Percentiles rank a stretch among this genome's conserved stretches.
phyloP scores from a whole-genome alignment of 2,797 vertebrate genomes.

The Catamblyrhynchus diadema region DNA sequence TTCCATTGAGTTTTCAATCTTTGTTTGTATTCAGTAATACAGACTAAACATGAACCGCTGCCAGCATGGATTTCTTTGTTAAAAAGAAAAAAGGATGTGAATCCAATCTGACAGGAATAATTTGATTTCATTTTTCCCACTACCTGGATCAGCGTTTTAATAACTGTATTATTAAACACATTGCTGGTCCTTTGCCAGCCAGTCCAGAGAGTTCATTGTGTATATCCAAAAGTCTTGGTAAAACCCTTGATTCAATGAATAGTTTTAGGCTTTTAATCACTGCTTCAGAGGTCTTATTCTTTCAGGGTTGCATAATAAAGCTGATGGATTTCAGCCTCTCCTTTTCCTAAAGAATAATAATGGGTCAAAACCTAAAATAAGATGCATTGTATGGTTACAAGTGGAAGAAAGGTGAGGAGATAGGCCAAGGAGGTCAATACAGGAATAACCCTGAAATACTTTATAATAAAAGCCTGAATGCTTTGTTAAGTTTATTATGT shows the following conservation, averaged over 20 bases:
- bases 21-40: not conserved
- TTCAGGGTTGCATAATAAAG: not conserved
- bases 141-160: not conserved
- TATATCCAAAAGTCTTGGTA: not conserved
- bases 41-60: not conserved
- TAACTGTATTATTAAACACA: not conserved
- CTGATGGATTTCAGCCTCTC: not conserved
- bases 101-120: not conserved
- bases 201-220: not conserved
- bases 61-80: not conserved
- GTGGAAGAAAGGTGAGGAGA: not conserved
- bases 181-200: not conserved
- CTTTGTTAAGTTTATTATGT: not conserved
- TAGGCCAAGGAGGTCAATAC: not conserved
- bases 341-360: not conserved
- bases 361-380: not conserved
- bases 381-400: not conserved
- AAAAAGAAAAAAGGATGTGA: not conserved
- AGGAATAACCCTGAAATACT: not conserved
- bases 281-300: not conserved
- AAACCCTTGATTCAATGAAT: not conserved
- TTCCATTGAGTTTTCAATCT: not conserved
- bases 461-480: not conserved
- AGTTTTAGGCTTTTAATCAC: not conserved
- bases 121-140: not conserved